Percentiles rank a stretch among this genome's conserved stretches.
These are phyloP conservation scores for Pristis pectinata DNA, from an alignment of 2,797 vertebrate genomes.

Conservation along the genomic window DNA sequence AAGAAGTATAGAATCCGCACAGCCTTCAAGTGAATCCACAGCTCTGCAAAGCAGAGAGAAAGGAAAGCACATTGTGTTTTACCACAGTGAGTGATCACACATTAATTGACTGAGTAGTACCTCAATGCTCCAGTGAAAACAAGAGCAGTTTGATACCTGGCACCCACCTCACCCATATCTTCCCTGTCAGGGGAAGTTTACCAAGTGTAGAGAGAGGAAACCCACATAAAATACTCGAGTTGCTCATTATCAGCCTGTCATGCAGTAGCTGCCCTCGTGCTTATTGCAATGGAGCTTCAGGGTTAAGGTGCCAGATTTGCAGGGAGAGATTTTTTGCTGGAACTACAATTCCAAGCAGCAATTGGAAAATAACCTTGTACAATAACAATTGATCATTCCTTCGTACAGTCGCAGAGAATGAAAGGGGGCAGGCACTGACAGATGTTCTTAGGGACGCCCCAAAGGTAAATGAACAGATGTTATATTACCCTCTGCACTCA, in stretches of 20 bases:
- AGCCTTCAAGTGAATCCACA: not conserved
- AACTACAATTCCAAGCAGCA: not conserved
- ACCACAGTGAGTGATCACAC: not conserved
- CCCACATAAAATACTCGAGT: not conserved
- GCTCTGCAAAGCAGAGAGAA: not conserved
- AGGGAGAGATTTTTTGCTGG: not conserved
- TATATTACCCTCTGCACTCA: slow-evolving; percentile 4
- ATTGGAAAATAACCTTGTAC: slow-evolving; percentile 17
- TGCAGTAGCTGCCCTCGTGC: not conserved
- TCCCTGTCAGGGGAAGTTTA: not conserved
- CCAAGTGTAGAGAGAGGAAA: not conserved
- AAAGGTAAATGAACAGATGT: slow-evolving; percentile 18
- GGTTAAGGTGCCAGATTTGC: not conserved
- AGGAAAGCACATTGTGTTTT: not conserved
- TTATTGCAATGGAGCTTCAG: not conserved
- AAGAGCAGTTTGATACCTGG: not conserved
- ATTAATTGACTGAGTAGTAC: not conserved
- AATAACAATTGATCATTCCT: slow-evolving; percentile 20
- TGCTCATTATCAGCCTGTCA: not conserved
- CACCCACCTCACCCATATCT: not conserved
- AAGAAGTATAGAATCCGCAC: not conserved
- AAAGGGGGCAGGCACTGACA: not conserved
- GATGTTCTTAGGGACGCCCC: slow-evolving; percentile 4
- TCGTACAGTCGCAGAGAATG: not conserved
- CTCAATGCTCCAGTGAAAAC: not conserved